phyloP scores from a whole-genome alignment of 1,140 invertebrate species.

The Ceratosolen solmsi region DNA sequence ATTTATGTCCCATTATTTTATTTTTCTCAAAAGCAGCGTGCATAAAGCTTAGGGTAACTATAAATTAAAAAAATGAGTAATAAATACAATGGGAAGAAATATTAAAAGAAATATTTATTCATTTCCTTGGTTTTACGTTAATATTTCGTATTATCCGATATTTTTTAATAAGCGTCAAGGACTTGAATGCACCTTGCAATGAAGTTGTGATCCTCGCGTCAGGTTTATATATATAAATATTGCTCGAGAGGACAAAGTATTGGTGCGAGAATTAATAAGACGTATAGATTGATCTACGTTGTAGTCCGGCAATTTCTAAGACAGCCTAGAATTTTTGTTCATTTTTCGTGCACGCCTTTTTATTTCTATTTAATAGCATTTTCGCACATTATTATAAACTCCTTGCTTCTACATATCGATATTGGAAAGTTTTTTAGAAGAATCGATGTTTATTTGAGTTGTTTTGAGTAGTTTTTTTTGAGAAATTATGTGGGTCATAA shows the following conservation, averaged over 20 bases:
- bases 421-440: neutral
- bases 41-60: neutral
- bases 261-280: neutral
- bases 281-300: constrained; percentile 1
- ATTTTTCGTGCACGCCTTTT: neutral
- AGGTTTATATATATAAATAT: constrained; percentile 46
- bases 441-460: neutral
- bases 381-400: neutral
- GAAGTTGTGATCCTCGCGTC: constrained; percentile 45
- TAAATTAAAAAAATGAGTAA: neutral
- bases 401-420: neutral
- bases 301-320: constrained; percentile 51
- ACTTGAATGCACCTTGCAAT: neutral
- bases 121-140: neutral
- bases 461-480: too few relatives aligned
- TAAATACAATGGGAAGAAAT: too few relatives aligned
- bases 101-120: too few relatives aligned
- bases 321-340: constrained; percentile 45
- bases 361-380: neutral
- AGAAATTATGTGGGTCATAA: neutral
- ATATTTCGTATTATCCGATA: neutral
- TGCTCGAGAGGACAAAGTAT: constrained; percentile 8
- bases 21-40: too few relatives aligned
- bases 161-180: constrained; percentile 26
- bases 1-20: too few relatives aligned